Percentiles rank a stretch among this genome's conserved stretches.
These are phyloP conservation scores for Brachyhypopomus occidentalis DNA, from an alignment of 2,113 vertebrate genomes.

Conservation along the genomic window DNA sequence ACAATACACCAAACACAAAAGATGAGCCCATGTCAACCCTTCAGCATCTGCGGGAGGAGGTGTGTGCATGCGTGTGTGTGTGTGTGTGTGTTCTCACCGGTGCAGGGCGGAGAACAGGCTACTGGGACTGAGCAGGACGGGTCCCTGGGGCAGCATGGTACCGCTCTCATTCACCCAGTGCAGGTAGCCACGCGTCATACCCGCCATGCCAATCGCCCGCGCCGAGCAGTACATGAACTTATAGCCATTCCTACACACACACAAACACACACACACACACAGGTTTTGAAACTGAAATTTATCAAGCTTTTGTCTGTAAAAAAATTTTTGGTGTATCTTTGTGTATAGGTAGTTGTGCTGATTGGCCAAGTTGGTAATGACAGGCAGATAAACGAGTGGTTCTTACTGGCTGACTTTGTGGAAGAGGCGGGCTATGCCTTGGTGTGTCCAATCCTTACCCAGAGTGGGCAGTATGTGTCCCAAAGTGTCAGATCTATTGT, in stretches of 20 bases:
- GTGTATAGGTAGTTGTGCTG: no score
- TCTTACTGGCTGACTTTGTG: constrained; percentile 99
- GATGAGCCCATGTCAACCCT: no score
- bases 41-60: no score
- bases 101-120: constrained; percentile 95
- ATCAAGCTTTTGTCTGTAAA: no score
- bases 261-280: background rate
- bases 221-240: constrained; percentile 98
- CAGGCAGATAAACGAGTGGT: background rate
- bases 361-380: background rate
- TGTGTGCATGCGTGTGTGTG: background rate
- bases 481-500: constrained; percentile 88
- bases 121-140: constrained; percentile 92
- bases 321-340: no score
- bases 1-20: no score
- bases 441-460: constrained; percentile 98
- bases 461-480: constrained; percentile 96
- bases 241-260: constrained; percentile 85
- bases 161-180: constrained; percentile 97
- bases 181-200: constrained; percentile 95
- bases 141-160: constrained; percentile 91
- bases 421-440: constrained; percentile 93
- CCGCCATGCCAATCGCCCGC: constrained; percentile 95
- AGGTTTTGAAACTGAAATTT: no score
- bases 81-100: constrained; percentile 74